Conservation (phyloP, 2,113 vertebrate species). For the Salminus brasiliensis region DNA sequence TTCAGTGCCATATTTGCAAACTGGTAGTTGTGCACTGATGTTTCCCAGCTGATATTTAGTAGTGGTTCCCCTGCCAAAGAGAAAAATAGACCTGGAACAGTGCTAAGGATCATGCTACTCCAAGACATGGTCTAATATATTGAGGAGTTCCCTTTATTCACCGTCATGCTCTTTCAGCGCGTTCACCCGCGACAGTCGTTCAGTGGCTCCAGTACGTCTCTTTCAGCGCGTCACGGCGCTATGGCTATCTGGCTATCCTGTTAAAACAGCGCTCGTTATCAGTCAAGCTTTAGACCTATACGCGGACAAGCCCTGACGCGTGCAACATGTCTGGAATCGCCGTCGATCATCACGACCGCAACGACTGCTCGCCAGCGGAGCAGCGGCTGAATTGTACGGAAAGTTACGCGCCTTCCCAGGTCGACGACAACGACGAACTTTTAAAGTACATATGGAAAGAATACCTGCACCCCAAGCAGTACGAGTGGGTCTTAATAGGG, state of each 20-base stretch:
- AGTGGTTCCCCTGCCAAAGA: too few relatives aligned
- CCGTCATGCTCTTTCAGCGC: too few relatives aligned
- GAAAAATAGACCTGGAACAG: too few relatives aligned
- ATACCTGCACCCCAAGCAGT: conserved; percentile 93
- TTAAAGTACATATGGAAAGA: conserved; percentile 93
- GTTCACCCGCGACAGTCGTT: too few relatives aligned
- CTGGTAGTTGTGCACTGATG: too few relatives aligned
- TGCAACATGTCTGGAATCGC: conserved; percentile 79
- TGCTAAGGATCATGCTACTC: too few relatives aligned
- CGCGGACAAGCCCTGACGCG: conserved; percentile 39
- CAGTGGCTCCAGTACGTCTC: conserved; percentile 14
- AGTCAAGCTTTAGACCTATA: conserved; percentile 54
- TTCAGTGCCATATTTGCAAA: too few relatives aligned
- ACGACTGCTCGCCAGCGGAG: conserved; percentile 75
- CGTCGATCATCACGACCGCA: conserved; percentile 61
- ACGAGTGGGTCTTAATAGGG: conserved; percentile 94
- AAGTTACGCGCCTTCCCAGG: conserved; percentile 63
- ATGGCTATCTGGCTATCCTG: background rate
- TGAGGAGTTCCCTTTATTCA: too few relatives aligned
- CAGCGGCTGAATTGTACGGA: conserved; percentile 78
- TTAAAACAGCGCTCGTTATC: background rate
- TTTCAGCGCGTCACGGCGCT: conserved; percentile 26
- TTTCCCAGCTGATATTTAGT: too few relatives aligned
- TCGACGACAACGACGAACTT: conserved; percentile 92
- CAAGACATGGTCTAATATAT: too few relatives aligned